These are phyloP conservation scores for Phylloscopus trochilus DNA, from an alignment of 2,113 vertebrate species.

Conservation along the genomic window DNA sequence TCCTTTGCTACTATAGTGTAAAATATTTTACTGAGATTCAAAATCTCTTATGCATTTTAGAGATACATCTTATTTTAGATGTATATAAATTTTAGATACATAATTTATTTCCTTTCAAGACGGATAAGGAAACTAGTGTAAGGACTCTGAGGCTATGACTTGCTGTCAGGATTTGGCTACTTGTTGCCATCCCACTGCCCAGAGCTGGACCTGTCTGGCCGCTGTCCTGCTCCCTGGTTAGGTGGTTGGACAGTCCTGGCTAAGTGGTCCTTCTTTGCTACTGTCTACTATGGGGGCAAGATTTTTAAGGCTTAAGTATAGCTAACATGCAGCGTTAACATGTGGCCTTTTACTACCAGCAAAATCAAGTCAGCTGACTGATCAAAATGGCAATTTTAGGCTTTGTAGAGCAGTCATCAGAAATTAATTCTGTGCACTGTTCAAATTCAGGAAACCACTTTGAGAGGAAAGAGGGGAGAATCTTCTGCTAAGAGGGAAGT, in stretches of 20 bases:
- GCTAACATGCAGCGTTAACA: accelerated
- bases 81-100: not conserved
- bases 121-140: not conserved
- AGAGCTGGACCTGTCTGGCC: not conserved
- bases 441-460: not conserved
- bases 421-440: not conserved
- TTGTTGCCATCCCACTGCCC: accelerated
- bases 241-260: not conserved
- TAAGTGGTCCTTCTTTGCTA: not conserved
- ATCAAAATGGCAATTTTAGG: not conserved
- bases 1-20: not conserved
- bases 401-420: not conserved
- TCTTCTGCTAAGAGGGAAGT: not conserved
- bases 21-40: not conserved
- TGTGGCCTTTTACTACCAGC: not conserved
- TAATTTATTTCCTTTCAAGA: not conserved
- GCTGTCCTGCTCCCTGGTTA: not conserved
- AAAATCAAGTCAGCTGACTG: not conserved
- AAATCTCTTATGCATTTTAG: not conserved
- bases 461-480: not conserved
- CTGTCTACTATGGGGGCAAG: not conserved
- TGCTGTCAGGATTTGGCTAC: not conserved
- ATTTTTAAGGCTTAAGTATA: not conserved
- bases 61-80: not conserved
- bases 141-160: not conserved